Evolutionary conservation across 2,113 vertebrate genomes (phyloP), one percentile per base, ranked within the genome.

Genomic region (Thomomys bottae): DNA sequence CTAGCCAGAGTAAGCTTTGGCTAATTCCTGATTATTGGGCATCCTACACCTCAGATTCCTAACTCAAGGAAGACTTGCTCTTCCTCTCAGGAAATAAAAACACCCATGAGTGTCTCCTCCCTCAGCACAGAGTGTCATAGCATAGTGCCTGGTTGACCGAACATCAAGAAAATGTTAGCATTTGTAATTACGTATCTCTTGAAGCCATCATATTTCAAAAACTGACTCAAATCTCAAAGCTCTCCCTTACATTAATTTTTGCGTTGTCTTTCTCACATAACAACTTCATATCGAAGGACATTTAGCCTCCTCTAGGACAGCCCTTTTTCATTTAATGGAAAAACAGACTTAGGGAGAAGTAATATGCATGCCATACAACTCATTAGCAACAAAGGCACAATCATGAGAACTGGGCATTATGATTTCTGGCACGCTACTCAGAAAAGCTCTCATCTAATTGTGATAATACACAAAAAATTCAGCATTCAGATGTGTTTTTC

Each of bases 401-500:
- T 42, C 84, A 71, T 57, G 40, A 72, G 28, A 84, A 63, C 1
- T 8, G 84, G 45, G 67, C 85, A 63, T 91, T 72, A 32, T 64
- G 36, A 87, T 11, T 89, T 92, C 68, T 45, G 68, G n/a, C 42
- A 45, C 26, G 7, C 8, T 86, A 87, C 30, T 89, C 64, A 32
- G 34, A 89, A 92, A 89, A 9, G 9, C 36, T 3, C 26, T 71
- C 68, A 59, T 45, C 64, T 84, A 28, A 45, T 84, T 73, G 68
- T 34, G 28, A 86, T 75, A 76, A 89, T 89, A 88, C 12, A n/a
- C 68, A 77, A 79, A 42, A 59, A 71, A 32, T 59, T 64, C 64
- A 63, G 72, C 24, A 87, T 28, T 45, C 8, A 36, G 68, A 28
- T 54, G 34, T 71, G n/a, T 34, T 84, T 89, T 91, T 88, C 66